Base-by-base conservation (phyloP, 2,888 invertebrate species). In the Leptinotarsa juncta region DNA sequence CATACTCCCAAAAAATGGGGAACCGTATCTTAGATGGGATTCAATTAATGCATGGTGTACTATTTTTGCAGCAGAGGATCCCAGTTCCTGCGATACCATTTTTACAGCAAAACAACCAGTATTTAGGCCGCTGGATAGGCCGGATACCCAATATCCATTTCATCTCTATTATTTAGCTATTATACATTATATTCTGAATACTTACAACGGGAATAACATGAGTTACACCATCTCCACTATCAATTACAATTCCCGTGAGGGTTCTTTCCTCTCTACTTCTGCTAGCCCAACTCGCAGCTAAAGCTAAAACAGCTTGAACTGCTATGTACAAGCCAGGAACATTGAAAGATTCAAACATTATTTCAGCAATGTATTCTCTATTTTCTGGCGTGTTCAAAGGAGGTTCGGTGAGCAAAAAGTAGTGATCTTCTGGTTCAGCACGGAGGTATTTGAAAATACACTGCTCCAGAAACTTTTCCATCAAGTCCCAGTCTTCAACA, bases 301-400 rank as follows among this genome's bases (percentile, higher is more conserved):
- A 89, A 3, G 99, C 99, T 71, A 99, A 90, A 10, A 99, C 99
- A 65, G 99, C 99, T 91, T 99, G 99, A 51, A 99, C 99, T 78
- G 99, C 99, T 82, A 99, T 99, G 87, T 99, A 99, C 80, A 99
- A 90, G 48, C 99, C 99, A 81, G 99, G 99, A 79, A 99, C 99
- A 90, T 99, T 99, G 89, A 99, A 99, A 48, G 99, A 98, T 89
- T 99, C 99, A 88, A 99, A 99, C 99, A 99, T 99, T 82, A 99
- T 99, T 91, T 99, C 99, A 12, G 96, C 96, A 77, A 95, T 93
- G 84, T 96, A 97, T 89, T 96, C 96, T 73, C 99, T 91, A 88
- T 99, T 99, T 89, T 99, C 99, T 1, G 99, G 99, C 1, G 99
- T 99, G 88, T 99, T 99, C 78, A 99, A 89, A 16, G 99, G 99